Evolutionary conservation across 2,797 vertebrate species (phyloP).

Genomic region (Neosilurus hyrtlii): DNA sequence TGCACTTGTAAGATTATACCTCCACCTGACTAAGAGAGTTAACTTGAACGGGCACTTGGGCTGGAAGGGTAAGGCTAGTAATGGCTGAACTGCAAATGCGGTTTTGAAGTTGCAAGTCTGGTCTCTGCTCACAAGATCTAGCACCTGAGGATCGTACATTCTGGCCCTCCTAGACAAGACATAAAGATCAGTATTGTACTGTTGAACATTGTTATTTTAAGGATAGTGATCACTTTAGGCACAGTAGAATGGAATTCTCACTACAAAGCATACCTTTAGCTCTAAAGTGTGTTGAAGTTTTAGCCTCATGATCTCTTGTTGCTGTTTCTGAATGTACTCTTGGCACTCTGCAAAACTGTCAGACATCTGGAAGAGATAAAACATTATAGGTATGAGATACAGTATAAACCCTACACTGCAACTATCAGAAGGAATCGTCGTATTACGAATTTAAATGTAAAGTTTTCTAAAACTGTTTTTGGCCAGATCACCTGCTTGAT

Average conservation of each 20-base stretch:
- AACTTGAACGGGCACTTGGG: slow-evolving; percentile 56
- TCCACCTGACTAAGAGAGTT: slow-evolving; percentile 59
- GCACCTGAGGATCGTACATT: slow-evolving; percentile 59
- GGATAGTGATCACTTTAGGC: slow-evolving; percentile 1
- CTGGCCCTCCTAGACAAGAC: slow-evolving; percentile 72
- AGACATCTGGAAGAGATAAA: slow-evolving; percentile 72
- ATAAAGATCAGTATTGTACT: slow-evolving; percentile 13
- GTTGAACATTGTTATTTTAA: background rate
- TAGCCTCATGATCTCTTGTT: slow-evolving; percentile 78
- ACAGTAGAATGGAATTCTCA: slow-evolving; percentile 11
- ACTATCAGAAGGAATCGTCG: background rate
- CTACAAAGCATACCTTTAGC: slow-evolving; percentile 71
- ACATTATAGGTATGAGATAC: background rate
- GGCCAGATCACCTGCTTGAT: background rate
- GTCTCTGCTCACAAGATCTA: slow-evolving; percentile 74
- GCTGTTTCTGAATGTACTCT: slow-evolving; percentile 80
- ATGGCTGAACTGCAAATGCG: slow-evolving; percentile 51
- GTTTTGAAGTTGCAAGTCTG: slow-evolving; percentile 56
- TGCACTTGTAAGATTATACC: slow-evolving; percentile 57
- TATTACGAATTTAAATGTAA: background rate
- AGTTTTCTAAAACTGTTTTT: background rate
- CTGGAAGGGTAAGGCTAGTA: slow-evolving; percentile 31
- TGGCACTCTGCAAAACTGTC: slow-evolving; percentile 83
- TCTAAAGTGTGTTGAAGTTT: slow-evolving; percentile 82
- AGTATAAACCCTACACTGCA: background rate